Conservation (phyloP, 2,888 invertebrate genomes). For the Dasypolia templi region DNA sequence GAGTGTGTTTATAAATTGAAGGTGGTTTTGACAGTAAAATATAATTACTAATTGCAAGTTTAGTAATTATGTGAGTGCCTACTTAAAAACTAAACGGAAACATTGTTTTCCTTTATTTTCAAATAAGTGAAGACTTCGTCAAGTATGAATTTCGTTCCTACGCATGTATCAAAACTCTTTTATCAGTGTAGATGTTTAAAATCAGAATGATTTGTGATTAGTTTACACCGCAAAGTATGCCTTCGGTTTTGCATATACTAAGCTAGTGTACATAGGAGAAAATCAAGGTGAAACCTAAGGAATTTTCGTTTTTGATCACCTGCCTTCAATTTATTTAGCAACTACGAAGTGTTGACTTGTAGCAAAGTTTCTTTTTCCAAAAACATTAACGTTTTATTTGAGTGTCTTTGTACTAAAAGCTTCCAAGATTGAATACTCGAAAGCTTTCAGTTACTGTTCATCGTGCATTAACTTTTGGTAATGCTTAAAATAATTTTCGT, state of each 20-base stretch:
- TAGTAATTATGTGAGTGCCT: too few relatives aligned
- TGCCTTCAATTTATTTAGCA: background rate
- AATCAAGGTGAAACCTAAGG: background rate
- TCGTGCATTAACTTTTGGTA: background rate
- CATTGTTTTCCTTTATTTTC: background rate
- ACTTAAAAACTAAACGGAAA: too few relatives aligned
- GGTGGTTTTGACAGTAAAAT: background rate
- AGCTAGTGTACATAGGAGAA: slow-evolving; percentile 2
- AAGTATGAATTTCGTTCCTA: too few relatives aligned
- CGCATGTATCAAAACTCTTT: slow-evolving; percentile 66
- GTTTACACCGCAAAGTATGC: slow-evolving; percentile 71
- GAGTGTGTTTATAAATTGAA: background rate
- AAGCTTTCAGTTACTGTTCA: background rate
- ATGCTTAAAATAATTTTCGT: background rate
- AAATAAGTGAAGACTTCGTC: background rate
- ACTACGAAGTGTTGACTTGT: background rate
- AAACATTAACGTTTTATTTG: background rate
- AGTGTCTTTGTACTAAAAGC: slow-evolving; percentile 1
- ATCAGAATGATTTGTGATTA: slow-evolving; percentile 82
- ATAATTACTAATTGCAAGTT: background rate
- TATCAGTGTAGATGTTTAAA: slow-evolving; percentile 68
- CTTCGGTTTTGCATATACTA: slow-evolving; percentile 20
- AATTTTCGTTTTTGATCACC: background rate
- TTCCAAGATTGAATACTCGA: background rate
- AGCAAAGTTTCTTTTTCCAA: background rate